Conservation (phyloP, 2,797 vertebrate genomes). For the Crocodylus rhombifer region DNA sequence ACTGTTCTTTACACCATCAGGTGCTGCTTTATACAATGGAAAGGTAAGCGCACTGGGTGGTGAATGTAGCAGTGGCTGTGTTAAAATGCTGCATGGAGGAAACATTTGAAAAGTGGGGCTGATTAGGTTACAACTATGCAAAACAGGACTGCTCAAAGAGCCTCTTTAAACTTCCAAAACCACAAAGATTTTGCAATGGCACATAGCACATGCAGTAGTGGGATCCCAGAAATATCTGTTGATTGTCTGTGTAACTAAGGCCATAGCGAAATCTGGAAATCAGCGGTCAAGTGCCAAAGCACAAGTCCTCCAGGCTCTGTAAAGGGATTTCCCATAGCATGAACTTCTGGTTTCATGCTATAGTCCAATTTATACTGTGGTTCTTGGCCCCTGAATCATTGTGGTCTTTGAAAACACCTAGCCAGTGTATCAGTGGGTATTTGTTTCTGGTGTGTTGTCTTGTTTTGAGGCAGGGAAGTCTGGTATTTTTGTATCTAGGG, state of each 20-base stretch:
- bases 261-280: neutral
- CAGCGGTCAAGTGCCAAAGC: neutral
- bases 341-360: neutral
- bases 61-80: neutral
- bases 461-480: neutral
- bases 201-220: neutral
- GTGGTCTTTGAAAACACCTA: neutral
- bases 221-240: neutral
- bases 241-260: neutral
- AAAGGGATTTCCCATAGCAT: neutral
- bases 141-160: neutral
- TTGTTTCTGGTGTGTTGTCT: neutral
- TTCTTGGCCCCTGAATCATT: neutral
- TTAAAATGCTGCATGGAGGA: neutral
- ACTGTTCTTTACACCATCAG: accelerated
- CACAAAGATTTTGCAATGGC: neutral
- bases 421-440: neutral
- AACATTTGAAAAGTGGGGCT: neutral
- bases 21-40: neutral
- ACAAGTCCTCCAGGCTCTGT: neutral
- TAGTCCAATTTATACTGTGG: neutral
- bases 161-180: accelerated
- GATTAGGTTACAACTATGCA: neutral
- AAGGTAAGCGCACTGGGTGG: neutral
- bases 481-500: neutral